Percentiles rank a stretch among this genome's conserved stretches.
These are phyloP conservation scores for Halcyon malimbica DNA, from an alignment of 2,113 vertebrate species.

Conservation along the genomic window DNA sequence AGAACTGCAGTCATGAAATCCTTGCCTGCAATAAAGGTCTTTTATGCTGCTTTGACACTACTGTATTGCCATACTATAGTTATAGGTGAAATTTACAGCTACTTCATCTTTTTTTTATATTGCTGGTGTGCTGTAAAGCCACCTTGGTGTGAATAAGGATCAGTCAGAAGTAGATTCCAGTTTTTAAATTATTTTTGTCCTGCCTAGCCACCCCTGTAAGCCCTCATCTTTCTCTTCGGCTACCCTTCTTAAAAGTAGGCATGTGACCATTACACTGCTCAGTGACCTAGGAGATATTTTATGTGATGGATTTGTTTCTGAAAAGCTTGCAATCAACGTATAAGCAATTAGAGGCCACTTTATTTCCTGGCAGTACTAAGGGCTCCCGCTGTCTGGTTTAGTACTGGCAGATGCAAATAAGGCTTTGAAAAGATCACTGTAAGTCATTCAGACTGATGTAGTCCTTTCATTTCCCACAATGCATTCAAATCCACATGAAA, in stretches of 20 bases:
- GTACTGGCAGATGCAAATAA: conserved; percentile 27
- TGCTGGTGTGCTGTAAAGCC: neutral
- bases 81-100: neutral
- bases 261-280: neutral
- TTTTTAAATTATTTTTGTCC: neutral
- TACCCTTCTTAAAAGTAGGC: neutral
- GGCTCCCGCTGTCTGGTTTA: neutral
- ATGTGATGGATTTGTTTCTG: conserved; percentile 20
- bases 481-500: conserved; percentile 27
- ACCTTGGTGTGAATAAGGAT: neutral
- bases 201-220: neutral
- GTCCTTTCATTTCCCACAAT: neutral
- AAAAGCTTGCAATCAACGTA: conserved; percentile 41
- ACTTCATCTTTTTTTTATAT: neutral
- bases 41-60: neutral
- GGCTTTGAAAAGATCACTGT: conserved; percentile 36
- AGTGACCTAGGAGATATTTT: neutral
- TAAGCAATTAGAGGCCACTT: conserved; percentile 55
- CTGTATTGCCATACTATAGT: neutral
- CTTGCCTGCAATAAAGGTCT: neutral
- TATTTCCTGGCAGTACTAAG: conserved; percentile 27
- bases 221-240: neutral
- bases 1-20: neutral
- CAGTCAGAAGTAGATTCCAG: neutral
- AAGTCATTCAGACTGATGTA: neutral